These are phyloP conservation scores for Sylvietta virens DNA, from an alignment of 2,113 vertebrate species.

Conservation along the genomic window DNA sequence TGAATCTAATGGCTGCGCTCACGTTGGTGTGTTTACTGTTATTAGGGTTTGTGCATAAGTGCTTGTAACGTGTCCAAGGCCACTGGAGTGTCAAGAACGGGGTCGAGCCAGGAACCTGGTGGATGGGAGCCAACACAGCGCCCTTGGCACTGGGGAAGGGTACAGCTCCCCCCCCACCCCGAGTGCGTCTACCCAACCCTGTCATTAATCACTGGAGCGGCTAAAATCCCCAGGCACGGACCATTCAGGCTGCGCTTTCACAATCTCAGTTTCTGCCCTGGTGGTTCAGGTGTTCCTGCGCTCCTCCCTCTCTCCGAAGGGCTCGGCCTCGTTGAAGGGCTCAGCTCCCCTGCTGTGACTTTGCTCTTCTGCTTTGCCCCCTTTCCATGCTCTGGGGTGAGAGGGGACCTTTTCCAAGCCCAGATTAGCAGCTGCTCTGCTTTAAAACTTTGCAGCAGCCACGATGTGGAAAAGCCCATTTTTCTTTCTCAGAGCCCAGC, in stretches of 20 bases:
- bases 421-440: background rate
- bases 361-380: background rate
- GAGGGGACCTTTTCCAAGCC: background rate
- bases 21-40: background rate
- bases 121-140: background rate
- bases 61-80: background rate
- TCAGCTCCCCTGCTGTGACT: fast-evolving
- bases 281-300: background rate
- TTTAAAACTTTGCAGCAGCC: background rate
- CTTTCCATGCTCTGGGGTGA: fast-evolving
- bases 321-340: background rate
- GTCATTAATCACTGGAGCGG: background rate
- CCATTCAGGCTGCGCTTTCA: background rate
- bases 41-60: background rate
- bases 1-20: background rate
- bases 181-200: background rate
- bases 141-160: background rate
- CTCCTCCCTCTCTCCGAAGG: background rate
- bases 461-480: background rate
- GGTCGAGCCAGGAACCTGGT: background rate
- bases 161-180: background rate
- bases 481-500: fast-evolving
- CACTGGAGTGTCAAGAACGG: background rate
- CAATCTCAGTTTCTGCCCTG: background rate
- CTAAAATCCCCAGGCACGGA: background rate